phyloP scores from a whole-genome alignment of 2,888 invertebrate genomes.

The Pachydiplax longipennis region DNA sequence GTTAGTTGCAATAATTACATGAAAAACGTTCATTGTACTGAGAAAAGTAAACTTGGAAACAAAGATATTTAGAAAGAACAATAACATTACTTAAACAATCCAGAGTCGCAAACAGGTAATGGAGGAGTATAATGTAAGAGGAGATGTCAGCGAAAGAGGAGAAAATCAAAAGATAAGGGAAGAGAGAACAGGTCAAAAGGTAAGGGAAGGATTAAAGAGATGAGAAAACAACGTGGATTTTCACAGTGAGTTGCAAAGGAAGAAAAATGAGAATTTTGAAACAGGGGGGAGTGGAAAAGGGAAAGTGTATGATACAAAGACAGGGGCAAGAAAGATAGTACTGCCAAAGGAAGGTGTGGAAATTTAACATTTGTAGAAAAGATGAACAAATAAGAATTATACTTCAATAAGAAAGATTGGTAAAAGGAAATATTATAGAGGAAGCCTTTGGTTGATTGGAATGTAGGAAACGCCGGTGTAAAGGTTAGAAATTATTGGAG shows the following conservation, averaged over 20 bases:
- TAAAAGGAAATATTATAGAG: background rate
- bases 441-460: background rate
- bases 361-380: background rate
- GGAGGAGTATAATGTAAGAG: background rate
- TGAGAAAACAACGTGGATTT: too few relatives aligned
- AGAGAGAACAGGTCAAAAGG: background rate
- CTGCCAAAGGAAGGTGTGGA: background rate
- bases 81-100: background rate
- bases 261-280: too few relatives aligned
- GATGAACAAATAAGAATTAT: too few relatives aligned
- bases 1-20: too few relatives aligned
- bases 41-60: too few relatives aligned
- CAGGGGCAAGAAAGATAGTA: background rate
- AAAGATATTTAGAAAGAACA: too few relatives aligned
- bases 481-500: background rate
- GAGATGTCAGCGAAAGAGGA: background rate
- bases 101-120: background rate
- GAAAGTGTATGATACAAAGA: too few relatives aligned
- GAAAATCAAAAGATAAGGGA: too few relatives aligned
- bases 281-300: background rate
- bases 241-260: too few relatives aligned
- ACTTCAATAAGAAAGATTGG: too few relatives aligned
- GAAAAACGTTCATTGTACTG: too few relatives aligned
- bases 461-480: background rate
- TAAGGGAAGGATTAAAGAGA: background rate